Evolutionary conservation across 2,888 invertebrate genomes (phyloP).

Genomic region (Plagodis pulveraria): DNA sequence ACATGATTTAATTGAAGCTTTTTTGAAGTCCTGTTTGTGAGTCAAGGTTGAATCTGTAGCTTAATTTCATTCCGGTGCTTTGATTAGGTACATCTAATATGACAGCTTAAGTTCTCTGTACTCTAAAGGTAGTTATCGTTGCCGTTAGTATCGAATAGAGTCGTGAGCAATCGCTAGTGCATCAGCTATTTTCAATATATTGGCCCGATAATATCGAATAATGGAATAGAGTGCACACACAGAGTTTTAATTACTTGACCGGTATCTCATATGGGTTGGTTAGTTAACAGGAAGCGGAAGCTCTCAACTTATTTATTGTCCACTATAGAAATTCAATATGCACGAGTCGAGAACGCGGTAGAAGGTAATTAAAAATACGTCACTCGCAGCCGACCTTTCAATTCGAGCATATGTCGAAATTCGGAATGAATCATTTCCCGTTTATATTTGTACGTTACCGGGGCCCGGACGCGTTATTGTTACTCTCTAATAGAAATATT

Average conservation of each 20-base stretch:
- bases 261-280: slow-evolving; percentile 44
- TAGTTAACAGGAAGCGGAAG: slow-evolving; percentile 50
- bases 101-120: too few species aligned
- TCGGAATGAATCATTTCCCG: slow-evolving; percentile 79
- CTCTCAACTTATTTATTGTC: slow-evolving; percentile 72
- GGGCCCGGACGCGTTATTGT: slow-evolving; percentile 30
- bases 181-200: slow-evolving; percentile 17
- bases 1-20: too few species aligned
- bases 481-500: slow-evolving; percentile 37
- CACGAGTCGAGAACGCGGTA: slow-evolving; percentile 69
- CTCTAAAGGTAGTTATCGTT: too few species aligned
- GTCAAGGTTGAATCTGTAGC: too few species aligned
- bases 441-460: slow-evolving; percentile 69
- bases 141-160: too few species aligned
- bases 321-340: slow-evolving; percentile 78
- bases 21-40: too few species aligned
- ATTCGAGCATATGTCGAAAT: slow-evolving; percentile 82
- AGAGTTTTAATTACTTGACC: slow-evolving; percentile 53
- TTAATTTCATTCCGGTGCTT: too few species aligned
- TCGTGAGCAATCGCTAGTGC: too few species aligned
- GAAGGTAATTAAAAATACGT: slow-evolving; percentile 84
- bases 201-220: slow-evolving; percentile 26
- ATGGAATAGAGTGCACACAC: slow-evolving; percentile 36
- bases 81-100: too few species aligned
- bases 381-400: slow-evolving; percentile 81